A percentile compares a stretch with the other conserved stretches of the same genome.
Conservation (phyloP, 2,888 invertebrate genomes). For the Therioaphis trifolii region DNA sequence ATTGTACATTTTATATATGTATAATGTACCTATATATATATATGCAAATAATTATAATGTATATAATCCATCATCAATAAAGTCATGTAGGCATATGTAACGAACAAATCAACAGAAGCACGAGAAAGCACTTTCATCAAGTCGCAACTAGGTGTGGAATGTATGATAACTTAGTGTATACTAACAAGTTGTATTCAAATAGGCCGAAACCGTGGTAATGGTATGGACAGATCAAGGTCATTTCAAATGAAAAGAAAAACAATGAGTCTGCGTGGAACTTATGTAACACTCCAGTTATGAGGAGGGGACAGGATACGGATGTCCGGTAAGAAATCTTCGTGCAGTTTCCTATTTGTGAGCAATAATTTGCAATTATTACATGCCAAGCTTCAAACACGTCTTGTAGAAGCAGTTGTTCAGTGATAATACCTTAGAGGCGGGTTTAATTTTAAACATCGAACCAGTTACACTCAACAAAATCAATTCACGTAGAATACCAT, state of each 20-base stretch:
- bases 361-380: neutral
- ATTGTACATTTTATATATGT: no score
- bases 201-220: constrained; percentile 28
- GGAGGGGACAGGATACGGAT: constrained; percentile 56
- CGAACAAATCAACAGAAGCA: constrained; percentile 21
- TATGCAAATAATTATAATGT: no score
- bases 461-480: constrained; percentile 22
- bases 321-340: constrained; percentile 56
- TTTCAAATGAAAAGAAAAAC: constrained; percentile 42
- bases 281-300: neutral
- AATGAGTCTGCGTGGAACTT: constrained; percentile 34
- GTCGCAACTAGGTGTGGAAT: constrained; percentile 17
- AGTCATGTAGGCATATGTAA: neutral
- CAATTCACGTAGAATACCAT: neutral
- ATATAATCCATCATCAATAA: no score
- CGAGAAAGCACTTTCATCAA: constrained; percentile 46
- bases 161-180: constrained; percentile 3
- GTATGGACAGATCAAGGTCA: constrained; percentile 48
- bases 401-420: neutral
- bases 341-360: constrained; percentile 8
- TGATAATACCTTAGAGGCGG: neutral
- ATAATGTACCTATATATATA: constrained; percentile 6
- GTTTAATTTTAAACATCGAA: neutral
- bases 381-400: neutral
- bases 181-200: constrained; percentile 2